These are phyloP conservation scores for Xestia ashworthii DNA, from an alignment of 2,888 invertebrate species.

Conservation along the genomic window DNA sequence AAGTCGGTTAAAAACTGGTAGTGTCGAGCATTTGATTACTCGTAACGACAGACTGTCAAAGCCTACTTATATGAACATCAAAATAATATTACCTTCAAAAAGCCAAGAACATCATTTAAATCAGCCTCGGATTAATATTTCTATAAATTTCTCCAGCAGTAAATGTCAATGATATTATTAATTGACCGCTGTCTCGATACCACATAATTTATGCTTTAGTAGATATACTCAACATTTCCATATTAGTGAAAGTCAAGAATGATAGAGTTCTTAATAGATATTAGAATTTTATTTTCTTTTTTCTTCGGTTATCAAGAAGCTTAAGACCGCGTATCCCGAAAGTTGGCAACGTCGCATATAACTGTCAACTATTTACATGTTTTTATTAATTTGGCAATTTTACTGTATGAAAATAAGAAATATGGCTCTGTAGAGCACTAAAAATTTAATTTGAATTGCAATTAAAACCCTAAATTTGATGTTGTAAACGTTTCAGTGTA, in stretches of 20 bases:
- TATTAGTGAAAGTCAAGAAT: slow-evolving; percentile 65
- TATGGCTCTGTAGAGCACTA: too few species aligned
- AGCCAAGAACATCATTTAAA: slow-evolving; percentile 39
- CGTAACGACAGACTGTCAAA: background rate
- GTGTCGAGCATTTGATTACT: background rate
- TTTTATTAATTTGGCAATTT: too few species aligned
- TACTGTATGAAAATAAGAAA: too few species aligned
- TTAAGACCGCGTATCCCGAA: too few species aligned
- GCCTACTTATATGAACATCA: background rate
- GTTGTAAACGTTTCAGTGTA: too few species aligned
- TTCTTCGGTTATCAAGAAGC: slow-evolving; percentile 6
- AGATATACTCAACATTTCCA: slow-evolving; percentile 35
- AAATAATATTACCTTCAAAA: slow-evolving; percentile 7
- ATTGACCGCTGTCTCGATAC: slow-evolving; percentile 50
- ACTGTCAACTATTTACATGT: too few species aligned
- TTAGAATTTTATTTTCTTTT: slow-evolving; percentile 19
- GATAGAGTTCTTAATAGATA: slow-evolving; percentile 24
- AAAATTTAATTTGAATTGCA: too few species aligned
- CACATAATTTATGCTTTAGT: slow-evolving; percentile 53
- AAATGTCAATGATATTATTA: slow-evolving; percentile 56
- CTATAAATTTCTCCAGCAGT: slow-evolving; percentile 59
- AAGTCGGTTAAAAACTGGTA: background rate
- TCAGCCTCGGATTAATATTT: slow-evolving; percentile 53
- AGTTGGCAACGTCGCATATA: too few species aligned
- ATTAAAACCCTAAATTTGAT: too few species aligned